These are phyloP conservation scores for Haemorhous mexicanus DNA, from an alignment of 2,113 vertebrate species.

Conservation along the genomic window DNA sequence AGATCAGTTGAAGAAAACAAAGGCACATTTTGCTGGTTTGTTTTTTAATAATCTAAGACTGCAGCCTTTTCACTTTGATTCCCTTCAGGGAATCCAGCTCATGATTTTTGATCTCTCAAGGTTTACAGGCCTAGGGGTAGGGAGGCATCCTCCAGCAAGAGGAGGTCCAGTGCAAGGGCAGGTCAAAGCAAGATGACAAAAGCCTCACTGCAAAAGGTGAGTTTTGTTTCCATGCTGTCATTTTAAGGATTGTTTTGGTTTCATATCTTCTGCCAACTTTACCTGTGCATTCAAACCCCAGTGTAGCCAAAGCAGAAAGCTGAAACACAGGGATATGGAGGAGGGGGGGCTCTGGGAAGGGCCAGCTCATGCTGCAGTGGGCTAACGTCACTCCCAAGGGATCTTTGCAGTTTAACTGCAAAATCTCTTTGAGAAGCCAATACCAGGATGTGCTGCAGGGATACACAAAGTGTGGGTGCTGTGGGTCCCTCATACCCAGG, in stretches of 20 bases:
- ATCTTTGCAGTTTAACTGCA: not conserved
- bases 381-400: not conserved
- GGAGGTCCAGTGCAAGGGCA: not conserved
- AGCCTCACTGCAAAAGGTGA: not conserved
- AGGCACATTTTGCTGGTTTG: not conserved
- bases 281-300: not conserved
- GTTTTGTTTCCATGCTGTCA: not conserved
- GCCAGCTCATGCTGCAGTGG: not conserved
- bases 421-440: not conserved
- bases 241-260: not conserved
- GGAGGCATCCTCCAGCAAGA: not conserved
- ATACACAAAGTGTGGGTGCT: rapidly evolving
- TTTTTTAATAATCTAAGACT: not conserved
- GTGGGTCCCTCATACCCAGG: not conserved
- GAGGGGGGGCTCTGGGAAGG: not conserved
- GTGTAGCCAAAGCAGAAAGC: rapidly evolving
- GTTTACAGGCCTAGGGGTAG: not conserved
- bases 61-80: not conserved
- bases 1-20: not conserved
- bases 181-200: not conserved
- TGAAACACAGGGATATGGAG: not conserved
- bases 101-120: rapidly evolving
- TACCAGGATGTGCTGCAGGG: not conserved
- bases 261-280: not conserved
- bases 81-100: not conserved